Evolutionary conservation across 1,140 invertebrate species (phyloP), one percentile per base, ranked within the genome.

Genomic region (Colletes latitarsis): DNA sequence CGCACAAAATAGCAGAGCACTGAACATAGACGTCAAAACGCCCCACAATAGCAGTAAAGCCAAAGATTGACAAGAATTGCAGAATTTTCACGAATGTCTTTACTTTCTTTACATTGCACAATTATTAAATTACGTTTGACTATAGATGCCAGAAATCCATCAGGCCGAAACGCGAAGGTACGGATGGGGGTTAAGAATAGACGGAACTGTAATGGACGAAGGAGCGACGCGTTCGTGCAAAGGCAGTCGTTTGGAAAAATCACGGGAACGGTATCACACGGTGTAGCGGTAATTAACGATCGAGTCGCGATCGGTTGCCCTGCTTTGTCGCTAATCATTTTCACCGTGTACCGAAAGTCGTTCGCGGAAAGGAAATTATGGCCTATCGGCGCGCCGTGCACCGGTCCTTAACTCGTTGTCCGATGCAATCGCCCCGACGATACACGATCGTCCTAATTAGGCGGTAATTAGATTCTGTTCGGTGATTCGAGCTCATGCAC

Each of bases 361-460:
- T 69, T 64, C 85, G 77, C 72, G 75, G 68, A 75, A 77, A 74
- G 78, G 66, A 87, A 87, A 86, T 49, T 87, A 86, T 87, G 77
- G 77, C 74, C 81, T 77, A 77, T 81, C 74, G 77, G 46, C 58
- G 46, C 58, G 62, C 79, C 58, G 57, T 70, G 74, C 70, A 77
- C 60, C 70, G 53, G 58, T 85, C 67, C 60, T 84, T 82, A 84
- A 82, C 85, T 84, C 77, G 82, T 82, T 87, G 84, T 84, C 84
- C 77, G 88, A 87, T 89, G 82, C 77, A 86, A 89, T 89, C 88
- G 78, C 77, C 67, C 15, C 67, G 60, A 83, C 82, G 83, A 88
- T 87, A 89, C 83, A 89, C 82, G 88, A 89, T 90, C 88, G 83
- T 85, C 79, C 88, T 89, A 90, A 90, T 90, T 90, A 88, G 87